Base-by-base conservation (phyloP, 2,797 vertebrate genomes). In the Cossypha caffra region DNA sequence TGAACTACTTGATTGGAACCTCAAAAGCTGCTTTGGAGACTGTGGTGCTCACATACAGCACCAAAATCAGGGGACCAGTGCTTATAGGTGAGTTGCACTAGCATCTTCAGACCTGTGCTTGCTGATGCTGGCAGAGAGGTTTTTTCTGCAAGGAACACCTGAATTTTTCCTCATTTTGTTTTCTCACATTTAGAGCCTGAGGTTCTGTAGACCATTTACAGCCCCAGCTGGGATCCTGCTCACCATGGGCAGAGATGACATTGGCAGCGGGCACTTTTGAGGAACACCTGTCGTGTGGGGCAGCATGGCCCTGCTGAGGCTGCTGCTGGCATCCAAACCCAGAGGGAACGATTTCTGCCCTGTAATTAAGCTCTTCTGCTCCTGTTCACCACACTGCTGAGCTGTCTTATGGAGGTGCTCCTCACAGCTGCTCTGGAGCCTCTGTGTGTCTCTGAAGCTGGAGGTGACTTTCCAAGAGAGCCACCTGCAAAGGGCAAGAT, bases 331-430 rank as follows among this genome's bases (percentile, higher is more conserved):
- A 84, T 68, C 37, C 3, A 1, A 37, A 71, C 45, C 83, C 86
- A 45, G 62, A 78, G 86, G 84, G 48, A 86, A 59, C 0, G 0
- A 47, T 78, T 62, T 52, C 57, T 93, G 67, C 48, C 38, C 59
- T 82, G 59, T 89, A 76, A 92, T 94, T 95, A 86, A 78, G 54
- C 58, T 93, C 33, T 48, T 37, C 62, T 72, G 66, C 31, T 91
- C 37, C 51, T 84, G 58, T 47, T 88, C 24, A 31, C 40, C 4
- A 0, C 14, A 6, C 35, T 88, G 43, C 80, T 14, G 90, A 88
- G 66, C 5, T 58, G 58, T 52, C 52, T 62, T 0, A 0, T 24
- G 54, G 54, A 54, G 13, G 31, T 31, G 31, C 75, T 86, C 24
- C 29, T 87, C 29, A 23, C 35, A 79, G 71, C 77, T 59, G 47